These are phyloP conservation scores for Pomatorhinus ruficollis DNA, from an alignment of 2,113 vertebrate species.

Conservation along the genomic window DNA sequence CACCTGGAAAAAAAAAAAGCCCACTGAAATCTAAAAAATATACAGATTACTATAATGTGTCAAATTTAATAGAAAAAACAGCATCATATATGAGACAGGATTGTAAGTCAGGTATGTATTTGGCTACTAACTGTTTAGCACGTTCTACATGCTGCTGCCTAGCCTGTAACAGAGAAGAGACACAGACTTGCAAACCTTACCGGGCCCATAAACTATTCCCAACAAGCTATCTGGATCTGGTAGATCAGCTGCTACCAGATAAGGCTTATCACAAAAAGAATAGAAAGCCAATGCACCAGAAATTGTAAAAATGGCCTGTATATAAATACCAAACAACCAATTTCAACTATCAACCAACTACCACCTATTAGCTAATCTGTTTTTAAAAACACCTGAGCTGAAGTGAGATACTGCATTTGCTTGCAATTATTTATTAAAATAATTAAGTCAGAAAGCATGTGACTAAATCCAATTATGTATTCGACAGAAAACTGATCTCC, in stretches of 20 bases:
- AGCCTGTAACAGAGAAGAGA: neutral
- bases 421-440: neutral
- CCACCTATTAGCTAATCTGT: neutral
- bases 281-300: neutral
- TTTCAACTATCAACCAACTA: neutral
- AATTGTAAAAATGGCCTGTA: neutral
- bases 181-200: neutral
- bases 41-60: neutral
- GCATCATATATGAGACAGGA: neutral
- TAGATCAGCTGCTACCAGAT: neutral
- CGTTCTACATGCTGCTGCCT: neutral
- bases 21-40: neutral
- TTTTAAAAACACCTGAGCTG: neutral
- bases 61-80: neutral
- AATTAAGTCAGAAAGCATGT: neutral
- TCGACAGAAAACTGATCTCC: neutral
- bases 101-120: neutral
- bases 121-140: neutral
- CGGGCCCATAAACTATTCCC: neutral
- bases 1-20: conserved; percentile 76
- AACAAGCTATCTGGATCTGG: neutral
- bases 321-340: neutral
- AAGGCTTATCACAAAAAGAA: neutral
- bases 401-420: neutral
- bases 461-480: neutral